Percentiles rank a stretch among this genome's conserved stretches.
Conservation (phyloP, 1,140 invertebrate genomes). For the Tribolium castaneum region DNA sequence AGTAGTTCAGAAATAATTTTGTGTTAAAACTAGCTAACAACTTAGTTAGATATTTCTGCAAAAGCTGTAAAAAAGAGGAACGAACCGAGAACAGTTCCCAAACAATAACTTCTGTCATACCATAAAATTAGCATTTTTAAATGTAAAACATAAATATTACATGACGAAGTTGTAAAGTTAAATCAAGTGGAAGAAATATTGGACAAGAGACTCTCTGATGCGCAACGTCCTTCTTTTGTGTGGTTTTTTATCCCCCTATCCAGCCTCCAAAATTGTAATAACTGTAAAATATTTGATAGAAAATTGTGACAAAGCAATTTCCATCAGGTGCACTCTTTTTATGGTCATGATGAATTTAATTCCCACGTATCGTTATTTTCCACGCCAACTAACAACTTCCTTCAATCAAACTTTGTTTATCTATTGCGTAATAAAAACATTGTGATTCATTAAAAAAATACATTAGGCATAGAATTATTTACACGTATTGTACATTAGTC, state of each 20-base stretch:
- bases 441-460: background rate
- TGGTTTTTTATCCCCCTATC: background rate
- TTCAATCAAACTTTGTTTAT: background rate
- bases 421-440: background rate
- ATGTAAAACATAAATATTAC: background rate
- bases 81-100: background rate
- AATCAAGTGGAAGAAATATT: background rate
- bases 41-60: too few species aligned
- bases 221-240: background rate
- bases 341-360: background rate
- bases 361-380: background rate
- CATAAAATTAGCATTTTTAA: background rate
- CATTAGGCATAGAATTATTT: background rate
- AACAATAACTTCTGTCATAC: background rate
- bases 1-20: too few species aligned
- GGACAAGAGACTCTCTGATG: background rate
- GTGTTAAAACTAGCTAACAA: too few species aligned
- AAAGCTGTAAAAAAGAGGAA: too few species aligned
- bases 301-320: background rate
- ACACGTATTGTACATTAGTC: background rate
- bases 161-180: background rate
- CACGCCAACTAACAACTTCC: background rate
- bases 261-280: background rate
- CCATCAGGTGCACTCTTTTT: background rate
- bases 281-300: background rate